A percentile compares a stretch with the other conserved stretches of the same genome.
Evolutionary conservation across 2,797 vertebrate genomes (phyloP).

Genomic region (Anisognathus igniventris): DNA sequence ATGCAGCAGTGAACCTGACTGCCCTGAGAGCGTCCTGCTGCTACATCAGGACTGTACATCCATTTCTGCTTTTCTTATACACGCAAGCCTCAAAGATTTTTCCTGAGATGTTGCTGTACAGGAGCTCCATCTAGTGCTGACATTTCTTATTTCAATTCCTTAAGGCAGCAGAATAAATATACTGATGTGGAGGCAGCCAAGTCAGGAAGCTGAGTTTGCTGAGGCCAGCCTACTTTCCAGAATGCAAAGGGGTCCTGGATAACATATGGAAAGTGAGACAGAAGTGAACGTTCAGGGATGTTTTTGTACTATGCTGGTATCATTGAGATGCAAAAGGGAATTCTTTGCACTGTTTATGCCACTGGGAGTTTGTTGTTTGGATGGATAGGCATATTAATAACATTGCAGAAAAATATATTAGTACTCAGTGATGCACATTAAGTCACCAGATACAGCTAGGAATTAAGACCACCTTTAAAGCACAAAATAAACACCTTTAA

Average conservation of each 20-base stretch:
- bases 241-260: background rate
- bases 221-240: background rate
- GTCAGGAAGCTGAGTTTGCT: background rate
- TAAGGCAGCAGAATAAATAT: background rate
- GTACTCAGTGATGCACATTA: background rate
- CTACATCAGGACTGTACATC: accelerated
- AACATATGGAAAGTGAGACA: background rate
- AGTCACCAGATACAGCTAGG: background rate
- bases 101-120: background rate
- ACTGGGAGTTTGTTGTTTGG: background rate
- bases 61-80: background rate
- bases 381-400: background rate
- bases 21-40: background rate
- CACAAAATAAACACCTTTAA: background rate
- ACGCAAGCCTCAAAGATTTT: background rate
- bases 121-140: conserved; percentile 53
- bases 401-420: background rate
- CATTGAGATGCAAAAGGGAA: background rate
- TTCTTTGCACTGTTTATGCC: background rate
- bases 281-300: background rate
- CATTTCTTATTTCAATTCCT: background rate
- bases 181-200: background rate
- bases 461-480: background rate
- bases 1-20: too few species aligned
- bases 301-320: background rate